Evolutionary conservation across 2,797 vertebrate genomes (phyloP), one percentile per base, ranked within the genome.

Genomic region (Lates japonicus): DNA sequence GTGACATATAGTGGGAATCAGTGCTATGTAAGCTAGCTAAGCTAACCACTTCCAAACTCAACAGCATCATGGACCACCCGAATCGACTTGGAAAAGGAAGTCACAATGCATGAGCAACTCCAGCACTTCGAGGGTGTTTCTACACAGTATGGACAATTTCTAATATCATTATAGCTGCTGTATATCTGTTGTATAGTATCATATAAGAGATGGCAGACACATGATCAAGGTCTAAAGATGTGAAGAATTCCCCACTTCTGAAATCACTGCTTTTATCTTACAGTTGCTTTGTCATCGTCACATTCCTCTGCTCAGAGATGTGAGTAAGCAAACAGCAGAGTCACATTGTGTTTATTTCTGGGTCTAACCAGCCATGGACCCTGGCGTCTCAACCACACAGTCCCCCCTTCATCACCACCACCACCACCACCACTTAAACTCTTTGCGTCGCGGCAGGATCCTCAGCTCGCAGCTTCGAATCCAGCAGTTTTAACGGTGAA

Each of bases 321-420:
- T 35, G 78, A 88, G 64, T 25, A 69, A 91, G 58, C 70, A 67
- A 76, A 76, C 59, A 49, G 72, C 64, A 70, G 65, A 88, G 67
- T 80, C 69, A 63, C 58, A n/a, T 52, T 67, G 52, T 54, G 63
- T 86, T 87, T 84, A 42, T 76, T 79, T 77, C 59, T 25, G 69
- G 44, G 49, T 70, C 69, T 51, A 75, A 69, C 60, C 68, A 59
- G 66, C 84, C 84, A 65, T 37, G 39, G 60, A 82, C 37, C 31
- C 35, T 13, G 35, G 29, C 66, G 44, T 61, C 35, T 39, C 8
- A 0, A 51, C 61, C 65, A 52, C 78, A 80, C 75, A 62, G 11
- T 37, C 57, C 25, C 25, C 25, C 25, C 25, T 29, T 29, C 25
- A 29, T 29, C n/a, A n/a, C n/a, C n/a, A n/a, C n/a, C 25, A 29